A percentile compares a stretch with the other conserved stretches of the same genome.
Evolutionary conservation across 2,888 invertebrate species (phyloP).

Genomic region (Polyommatus iphigenia): DNA sequence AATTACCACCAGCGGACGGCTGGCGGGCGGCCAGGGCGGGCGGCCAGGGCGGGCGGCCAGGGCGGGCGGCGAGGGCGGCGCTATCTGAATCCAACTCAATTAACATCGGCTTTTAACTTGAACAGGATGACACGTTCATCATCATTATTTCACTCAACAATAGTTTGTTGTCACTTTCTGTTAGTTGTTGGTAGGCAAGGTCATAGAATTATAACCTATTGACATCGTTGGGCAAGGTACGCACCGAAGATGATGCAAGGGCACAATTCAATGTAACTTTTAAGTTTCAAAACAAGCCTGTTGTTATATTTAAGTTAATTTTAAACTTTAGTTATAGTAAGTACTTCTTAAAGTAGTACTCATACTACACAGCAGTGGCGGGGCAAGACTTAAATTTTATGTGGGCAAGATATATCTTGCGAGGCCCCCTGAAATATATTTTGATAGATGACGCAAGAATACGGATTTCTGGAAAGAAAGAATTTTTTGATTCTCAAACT

Average conservation of each 20-base stretch:
- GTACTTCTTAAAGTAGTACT: too few species aligned
- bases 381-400: too few species aligned
- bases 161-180: neutral
- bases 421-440: too few species aligned
- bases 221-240: neutral
- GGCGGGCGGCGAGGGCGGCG: conserved; percentile 53
- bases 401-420: too few species aligned
- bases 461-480: too few species aligned
- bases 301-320: neutral
- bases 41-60: conserved; percentile 50
- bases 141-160: neutral
- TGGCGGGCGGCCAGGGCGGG: neutral
- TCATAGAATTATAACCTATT: too few species aligned
- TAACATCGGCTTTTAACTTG: conserved; percentile 71
- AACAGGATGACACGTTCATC: conserved; percentile 36
- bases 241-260: too few species aligned
- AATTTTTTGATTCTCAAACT: too few species aligned
- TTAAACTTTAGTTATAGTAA: too few species aligned
- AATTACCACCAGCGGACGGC: conserved; percentile 45
- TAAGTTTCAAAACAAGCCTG: neutral
- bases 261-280: neutral
- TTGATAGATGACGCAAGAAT: too few species aligned
- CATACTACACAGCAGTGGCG: too few species aligned
- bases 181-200: too few species aligned
- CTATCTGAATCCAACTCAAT: conserved; percentile 76